Evolutionary conservation across 2,888 invertebrate species (phyloP), one percentile per base, ranked within the genome.

Genomic region (Caenorhabditis imperialis): DNA sequence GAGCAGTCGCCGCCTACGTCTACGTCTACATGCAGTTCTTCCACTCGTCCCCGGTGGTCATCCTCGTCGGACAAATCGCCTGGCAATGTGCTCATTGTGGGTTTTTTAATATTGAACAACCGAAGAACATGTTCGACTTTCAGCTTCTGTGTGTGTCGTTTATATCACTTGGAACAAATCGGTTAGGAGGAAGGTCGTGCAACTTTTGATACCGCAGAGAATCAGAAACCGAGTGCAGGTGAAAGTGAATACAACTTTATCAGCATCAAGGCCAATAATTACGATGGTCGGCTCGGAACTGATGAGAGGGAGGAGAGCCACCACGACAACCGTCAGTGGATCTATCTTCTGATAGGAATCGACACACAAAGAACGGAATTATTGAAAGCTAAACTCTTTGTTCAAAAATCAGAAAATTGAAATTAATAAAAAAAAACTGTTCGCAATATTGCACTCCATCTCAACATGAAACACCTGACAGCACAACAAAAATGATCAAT

Each of bases 1-100:
- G 75, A 40, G 65, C 75, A 3, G 47, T 74, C 8, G 79, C 77
- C 22, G 77, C 79, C 12, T 57, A 70, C 50, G 73, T 79, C 47
- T 79, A 79, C 57, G 77, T 77, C 51, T 77, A 77, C 65, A 79
- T 79, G 77, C 79, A 79, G 42, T 79, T 79, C 58, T 75, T 79
- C 54, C 18, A 54, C 3, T 65, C 73, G 0, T 73, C 79, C 2
- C 53, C 72, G 10, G 42, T 18, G 2, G 38, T 77, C 16, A 70
- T 79, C 14, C 55, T 79, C 37, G 54, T 79, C 40, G 79, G 77
- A 25, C 79, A 79, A 37, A 44, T 79, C 16, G 65, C 73, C 5
- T 79, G 79, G 79, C 79, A 79, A 53, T 75, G 50, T 35, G 67
- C 72, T 3, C 77, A 79, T 47, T 77, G 79, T 79, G 20, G 57